Conservation (phyloP, 2,113 vertebrate species). For the Takifugu bimaculatus region DNA sequence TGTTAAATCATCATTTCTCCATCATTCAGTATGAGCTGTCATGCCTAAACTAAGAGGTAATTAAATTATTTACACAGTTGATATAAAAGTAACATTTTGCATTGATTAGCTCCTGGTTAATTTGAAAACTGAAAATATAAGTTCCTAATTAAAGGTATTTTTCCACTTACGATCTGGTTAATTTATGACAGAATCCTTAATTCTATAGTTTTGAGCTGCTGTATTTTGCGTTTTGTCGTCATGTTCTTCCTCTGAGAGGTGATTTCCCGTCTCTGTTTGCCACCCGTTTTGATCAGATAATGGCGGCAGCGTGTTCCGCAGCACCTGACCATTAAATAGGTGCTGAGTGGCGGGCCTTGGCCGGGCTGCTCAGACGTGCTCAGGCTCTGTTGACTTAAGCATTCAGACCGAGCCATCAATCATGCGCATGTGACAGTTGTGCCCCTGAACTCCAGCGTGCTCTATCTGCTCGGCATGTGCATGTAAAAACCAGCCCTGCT, state of each 20-base stretch:
- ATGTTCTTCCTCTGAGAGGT: conserved; percentile 7
- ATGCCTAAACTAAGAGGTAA: no score
- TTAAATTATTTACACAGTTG: no score
- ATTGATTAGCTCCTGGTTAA: no score
- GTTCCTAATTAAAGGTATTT: no score
- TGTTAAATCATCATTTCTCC: no score
- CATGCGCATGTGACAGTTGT: conserved; percentile 69
- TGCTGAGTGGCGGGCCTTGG: conserved; percentile 63
- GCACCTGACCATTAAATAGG: conserved; percentile 75
- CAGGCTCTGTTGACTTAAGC: conserved; percentile 77
- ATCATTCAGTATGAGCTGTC: no score
- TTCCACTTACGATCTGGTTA: no score
- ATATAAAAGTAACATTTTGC: no score
- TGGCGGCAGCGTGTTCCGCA: conserved; percentile 58
- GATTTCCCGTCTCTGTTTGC: conserved; percentile 8
- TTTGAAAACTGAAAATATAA: no score
- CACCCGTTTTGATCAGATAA: conserved; percentile 66
- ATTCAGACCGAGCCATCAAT: conserved; percentile 76
- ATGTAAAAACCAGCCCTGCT: conserved; percentile 63
- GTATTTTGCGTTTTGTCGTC: not conserved
- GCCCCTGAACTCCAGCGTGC: conserved; percentile 59
- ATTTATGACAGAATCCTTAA: no score
- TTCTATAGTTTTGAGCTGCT: no score
- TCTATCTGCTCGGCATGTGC: conserved; percentile 66
- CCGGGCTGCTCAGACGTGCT: conserved; percentile 70